phyloP scores from a whole-genome alignment of 2,797 vertebrate genomes.

The Ceyx erithaca region DNA sequence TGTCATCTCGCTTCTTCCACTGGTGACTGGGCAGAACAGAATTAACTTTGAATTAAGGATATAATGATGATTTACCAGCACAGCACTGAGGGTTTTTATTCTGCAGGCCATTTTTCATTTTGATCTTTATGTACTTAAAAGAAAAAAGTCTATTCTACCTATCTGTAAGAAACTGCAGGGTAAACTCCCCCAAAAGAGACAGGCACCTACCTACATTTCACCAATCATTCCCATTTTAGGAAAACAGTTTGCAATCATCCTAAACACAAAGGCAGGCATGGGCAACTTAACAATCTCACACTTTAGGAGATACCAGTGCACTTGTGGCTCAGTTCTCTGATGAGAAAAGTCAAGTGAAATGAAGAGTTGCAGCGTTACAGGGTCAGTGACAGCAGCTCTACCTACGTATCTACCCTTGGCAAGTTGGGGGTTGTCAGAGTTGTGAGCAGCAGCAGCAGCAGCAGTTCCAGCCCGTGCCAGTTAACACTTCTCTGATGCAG shows the following conservation, averaged over 20 bases:
- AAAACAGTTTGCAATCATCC: background rate
- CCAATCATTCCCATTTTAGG: background rate
- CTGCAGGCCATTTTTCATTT: background rate
- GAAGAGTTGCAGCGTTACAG: background rate
- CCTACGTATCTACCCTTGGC: background rate
- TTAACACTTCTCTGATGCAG: background rate
- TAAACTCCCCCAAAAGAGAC: background rate
- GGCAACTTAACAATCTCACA: background rate
- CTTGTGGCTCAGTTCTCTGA: background rate
- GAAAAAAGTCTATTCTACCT: background rate
- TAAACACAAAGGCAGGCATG: background rate
- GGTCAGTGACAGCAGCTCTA: background rate
- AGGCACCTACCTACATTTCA: background rate
- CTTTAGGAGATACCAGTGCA: background rate
- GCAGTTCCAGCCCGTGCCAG: background rate
- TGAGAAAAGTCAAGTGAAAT: background rate
- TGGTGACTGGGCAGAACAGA: background rate
- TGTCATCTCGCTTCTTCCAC: background rate
- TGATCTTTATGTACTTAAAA: background rate
- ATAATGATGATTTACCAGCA: background rate
- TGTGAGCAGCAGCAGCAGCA: background rate
- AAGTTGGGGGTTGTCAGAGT: background rate
- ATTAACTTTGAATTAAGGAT: background rate
- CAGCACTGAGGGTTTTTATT: background rate
- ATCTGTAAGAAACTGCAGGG: background rate